These are phyloP conservation scores for Oscheius sp. DNA, from an alignment of 2,888 invertebrate genomes.

Conservation along the genomic window DNA sequence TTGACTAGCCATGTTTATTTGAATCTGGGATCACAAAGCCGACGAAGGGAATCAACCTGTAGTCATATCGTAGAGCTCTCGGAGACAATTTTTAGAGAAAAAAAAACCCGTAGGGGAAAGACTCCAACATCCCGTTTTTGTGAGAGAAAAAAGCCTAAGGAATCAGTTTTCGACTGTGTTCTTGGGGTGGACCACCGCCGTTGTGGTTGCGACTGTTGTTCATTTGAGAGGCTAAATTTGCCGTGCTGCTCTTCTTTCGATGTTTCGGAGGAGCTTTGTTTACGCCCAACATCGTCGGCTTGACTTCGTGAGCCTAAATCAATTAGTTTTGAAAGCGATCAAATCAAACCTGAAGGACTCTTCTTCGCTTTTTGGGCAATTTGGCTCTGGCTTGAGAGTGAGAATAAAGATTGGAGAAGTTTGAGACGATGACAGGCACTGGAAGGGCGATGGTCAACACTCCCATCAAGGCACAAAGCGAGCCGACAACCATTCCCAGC, in stretches of 20 bases:
- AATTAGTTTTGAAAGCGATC: neutral
- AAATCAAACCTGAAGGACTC: slow-evolving; percentile 57
- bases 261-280: slow-evolving; percentile 49
- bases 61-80: too few species aligned
- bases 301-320: slow-evolving; percentile 60
- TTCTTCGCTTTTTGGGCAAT: slow-evolving; percentile 56
- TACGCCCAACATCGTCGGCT: slow-evolving; percentile 51
- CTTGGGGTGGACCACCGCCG: slow-evolving; percentile 42
- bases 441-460: slow-evolving; percentile 67
- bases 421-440: slow-evolving; percentile 64
- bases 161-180: slow-evolving; percentile 43
- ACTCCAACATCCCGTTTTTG: neutral
- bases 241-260: slow-evolving; percentile 53
- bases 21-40: slow-evolving; percentile 7
- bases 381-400: slow-evolving; percentile 64
- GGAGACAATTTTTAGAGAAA: neutral
- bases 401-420: slow-evolving; percentile 66
- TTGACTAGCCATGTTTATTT: too few species aligned
- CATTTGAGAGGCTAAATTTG: slow-evolving; percentile 35
- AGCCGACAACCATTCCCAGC: slow-evolving; percentile 66
- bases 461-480: slow-evolving; percentile 67
- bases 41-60: neutral
- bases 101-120: slow-evolving; percentile 7
- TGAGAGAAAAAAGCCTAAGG: slow-evolving; percentile 27
- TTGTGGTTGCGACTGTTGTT: slow-evolving; percentile 46